Evolutionary conservation across 2,113 vertebrate species (phyloP).

Genomic region (Clupea harengus): DNA sequence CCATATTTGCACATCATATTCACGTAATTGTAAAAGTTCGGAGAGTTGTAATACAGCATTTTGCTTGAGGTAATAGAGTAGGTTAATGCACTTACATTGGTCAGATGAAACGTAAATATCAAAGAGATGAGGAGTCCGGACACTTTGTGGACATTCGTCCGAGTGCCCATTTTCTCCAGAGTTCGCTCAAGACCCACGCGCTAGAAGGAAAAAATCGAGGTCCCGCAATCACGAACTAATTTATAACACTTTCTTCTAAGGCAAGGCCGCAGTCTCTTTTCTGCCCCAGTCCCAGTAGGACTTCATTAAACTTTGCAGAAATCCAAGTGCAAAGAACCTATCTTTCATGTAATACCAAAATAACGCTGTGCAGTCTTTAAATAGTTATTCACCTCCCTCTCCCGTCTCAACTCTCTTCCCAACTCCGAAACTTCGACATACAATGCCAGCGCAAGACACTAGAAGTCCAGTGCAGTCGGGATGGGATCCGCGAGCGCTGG

Average conservation of each 20-base stretch:
- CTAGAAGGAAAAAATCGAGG: constrained; percentile 52
- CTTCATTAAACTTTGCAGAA: constrained; percentile 64
- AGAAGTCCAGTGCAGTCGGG: constrained; percentile 56
- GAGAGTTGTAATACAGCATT: neutral
- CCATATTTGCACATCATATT: neutral
- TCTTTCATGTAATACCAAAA: constrained; percentile 13
- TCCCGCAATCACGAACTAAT: constrained; percentile 60
- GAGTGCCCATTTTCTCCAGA: constrained; percentile 66
- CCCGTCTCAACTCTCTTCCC: constrained; percentile 40
- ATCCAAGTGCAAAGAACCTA: constrained; percentile 4
- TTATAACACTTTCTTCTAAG: constrained; percentile 48
- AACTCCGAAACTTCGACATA: constrained; percentile 53
- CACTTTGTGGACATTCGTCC: constrained; percentile 51
- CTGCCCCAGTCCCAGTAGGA: constrained; percentile 59
- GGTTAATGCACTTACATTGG: constrained; percentile 66
- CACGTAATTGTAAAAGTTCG: neutral
- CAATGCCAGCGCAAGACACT: constrained; percentile 56
- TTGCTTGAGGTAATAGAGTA: constrained; percentile 17
- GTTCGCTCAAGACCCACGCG: constrained; percentile 59
- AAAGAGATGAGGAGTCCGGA: constrained; percentile 63
- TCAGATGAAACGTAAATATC: constrained; percentile 63
- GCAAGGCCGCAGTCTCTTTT: constrained; percentile 53
- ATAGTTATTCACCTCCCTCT: constrained; percentile 34
- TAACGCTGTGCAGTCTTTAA: constrained; percentile 6
- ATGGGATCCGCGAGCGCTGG: constrained; percentile 32